Conservation (phyloP, 2,113 vertebrate species). For the Plectropomus leopardus region DNA sequence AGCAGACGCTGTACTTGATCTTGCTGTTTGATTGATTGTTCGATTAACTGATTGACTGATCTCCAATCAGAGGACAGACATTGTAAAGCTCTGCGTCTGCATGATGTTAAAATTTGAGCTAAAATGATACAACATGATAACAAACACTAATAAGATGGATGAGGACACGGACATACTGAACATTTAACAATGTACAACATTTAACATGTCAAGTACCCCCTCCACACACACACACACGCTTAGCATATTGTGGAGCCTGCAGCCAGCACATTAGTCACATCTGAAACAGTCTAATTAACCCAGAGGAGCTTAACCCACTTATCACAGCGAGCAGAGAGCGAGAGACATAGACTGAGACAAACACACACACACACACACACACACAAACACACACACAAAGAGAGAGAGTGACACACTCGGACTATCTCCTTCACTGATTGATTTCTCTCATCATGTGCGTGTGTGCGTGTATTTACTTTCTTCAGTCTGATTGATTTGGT, state of each 20-base stretch:
- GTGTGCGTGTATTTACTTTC: constrained; percentile 30
- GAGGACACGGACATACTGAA: neutral
- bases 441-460: constrained; percentile 48
- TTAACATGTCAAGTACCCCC: constrained; percentile 18
- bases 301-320: constrained; percentile 85
- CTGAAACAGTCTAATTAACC: constrained; percentile 88
- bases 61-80: no score
- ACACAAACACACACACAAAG: constrained; percentile 68
- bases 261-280: constrained; percentile 86
- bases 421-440: constrained; percentile 59
- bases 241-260: constrained; percentile 81
- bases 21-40: neutral
- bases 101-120: neutral
- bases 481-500: constrained; percentile 39
- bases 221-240: constrained; percentile 36
- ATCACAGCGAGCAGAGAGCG: constrained; percentile 81
- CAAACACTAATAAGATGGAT: constrained; percentile 23
- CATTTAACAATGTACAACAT: constrained; percentile 13
- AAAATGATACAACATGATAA: neutral
- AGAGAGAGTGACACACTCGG: constrained; percentile 22
- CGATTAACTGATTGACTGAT: neutral
- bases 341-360: constrained; percentile 72
- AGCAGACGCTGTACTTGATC: neutral
- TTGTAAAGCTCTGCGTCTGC: neutral
- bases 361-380: constrained; percentile 72